Conservation (phyloP, 2,797 vertebrate species). For the Champsocephalus esox region DNA sequence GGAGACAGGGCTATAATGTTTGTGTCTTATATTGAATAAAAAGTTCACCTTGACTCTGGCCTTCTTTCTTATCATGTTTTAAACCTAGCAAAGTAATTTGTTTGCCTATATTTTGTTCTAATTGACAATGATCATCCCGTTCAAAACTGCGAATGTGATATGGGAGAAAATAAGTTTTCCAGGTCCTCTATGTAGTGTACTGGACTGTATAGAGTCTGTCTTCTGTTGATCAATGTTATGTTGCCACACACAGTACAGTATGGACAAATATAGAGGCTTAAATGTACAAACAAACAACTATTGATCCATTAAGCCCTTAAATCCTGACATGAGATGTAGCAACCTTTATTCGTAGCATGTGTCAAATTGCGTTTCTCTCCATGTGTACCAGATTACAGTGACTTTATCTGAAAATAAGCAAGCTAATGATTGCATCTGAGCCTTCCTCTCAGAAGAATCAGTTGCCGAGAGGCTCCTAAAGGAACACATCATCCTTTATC, state of each 20-base stretch:
- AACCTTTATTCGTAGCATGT: slow-evolving; percentile 31
- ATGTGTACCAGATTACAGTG: slow-evolving; percentile 8
- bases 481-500: slow-evolving; percentile 42
- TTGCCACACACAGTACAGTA: slow-evolving; percentile 4
- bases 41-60: too few species aligned
- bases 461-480: slow-evolving; percentile 17
- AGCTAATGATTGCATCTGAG: slow-evolving; percentile 51
- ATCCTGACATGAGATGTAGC: slow-evolving; percentile 45
- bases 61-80: too few species aligned
- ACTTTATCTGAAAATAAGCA: slow-evolving; percentile 46
- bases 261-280: not conserved
- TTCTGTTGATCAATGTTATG: slow-evolving; percentile 12
- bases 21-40: too few species aligned
- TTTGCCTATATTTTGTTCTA: too few species aligned
- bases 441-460: slow-evolving; percentile 36
- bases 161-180: too few species aligned
- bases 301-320: slow-evolving; percentile 42
- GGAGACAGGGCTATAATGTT: too few species aligned
- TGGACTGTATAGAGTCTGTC: not conserved
- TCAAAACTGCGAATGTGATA: too few species aligned
- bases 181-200: not conserved
- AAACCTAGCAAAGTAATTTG: too few species aligned
- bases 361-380: slow-evolving; percentile 34
- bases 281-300: slow-evolving; percentile 25
- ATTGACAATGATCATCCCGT: too few species aligned